Evolutionary conservation across 2,797 vertebrate species (phyloP).

Genomic region (Echiichthys vipera): DNA sequence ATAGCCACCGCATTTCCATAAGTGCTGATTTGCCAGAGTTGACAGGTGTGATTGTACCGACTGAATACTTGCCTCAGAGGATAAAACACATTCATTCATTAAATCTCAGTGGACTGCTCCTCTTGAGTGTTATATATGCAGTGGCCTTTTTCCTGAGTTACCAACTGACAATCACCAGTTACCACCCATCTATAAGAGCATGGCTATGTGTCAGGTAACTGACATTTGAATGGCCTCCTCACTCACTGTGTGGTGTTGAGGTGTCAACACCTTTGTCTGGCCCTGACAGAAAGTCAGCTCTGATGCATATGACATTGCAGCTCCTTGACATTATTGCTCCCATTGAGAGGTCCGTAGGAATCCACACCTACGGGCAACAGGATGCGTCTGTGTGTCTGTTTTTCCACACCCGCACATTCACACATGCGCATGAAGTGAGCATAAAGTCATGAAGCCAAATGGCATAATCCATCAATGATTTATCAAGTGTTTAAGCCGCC

Average conservation of each 20-base stretch:
- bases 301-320: slow-evolving; percentile 86
- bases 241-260: slow-evolving; percentile 73
- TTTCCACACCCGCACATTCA: slow-evolving; percentile 23
- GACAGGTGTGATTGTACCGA: slow-evolving; percentile 74
- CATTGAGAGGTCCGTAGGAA: slow-evolving; percentile 67
- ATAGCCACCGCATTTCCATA: slow-evolving; percentile 46
- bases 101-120: slow-evolving; percentile 52
- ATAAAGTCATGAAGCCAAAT: slow-evolving; percentile 71
- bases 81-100: slow-evolving; percentile 71
- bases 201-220: slow-evolving; percentile 73
- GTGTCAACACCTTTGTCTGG: slow-evolving; percentile 86
- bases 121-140: slow-evolving; percentile 77
- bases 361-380: slow-evolving; percentile 63
- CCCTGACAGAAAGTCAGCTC: slow-evolving; percentile 82
- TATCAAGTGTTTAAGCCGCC: slow-evolving; percentile 75
- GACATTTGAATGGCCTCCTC: slow-evolving; percentile 80
- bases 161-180: slow-evolving; percentile 82
- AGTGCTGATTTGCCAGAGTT: slow-evolving; percentile 67
- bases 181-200: slow-evolving; percentile 75
- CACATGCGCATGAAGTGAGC: slow-evolving; percentile 23
- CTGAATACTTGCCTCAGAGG: slow-evolving; percentile 57
- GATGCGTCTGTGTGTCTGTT: slow-evolving; percentile 37
- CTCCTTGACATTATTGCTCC: slow-evolving; percentile 80
- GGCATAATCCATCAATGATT: slow-evolving; percentile 68
- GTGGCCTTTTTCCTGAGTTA: slow-evolving; percentile 79